phyloP scores from a whole-genome alignment of 2,113 vertebrate genomes.

The Motacilla tschutschensis region DNA sequence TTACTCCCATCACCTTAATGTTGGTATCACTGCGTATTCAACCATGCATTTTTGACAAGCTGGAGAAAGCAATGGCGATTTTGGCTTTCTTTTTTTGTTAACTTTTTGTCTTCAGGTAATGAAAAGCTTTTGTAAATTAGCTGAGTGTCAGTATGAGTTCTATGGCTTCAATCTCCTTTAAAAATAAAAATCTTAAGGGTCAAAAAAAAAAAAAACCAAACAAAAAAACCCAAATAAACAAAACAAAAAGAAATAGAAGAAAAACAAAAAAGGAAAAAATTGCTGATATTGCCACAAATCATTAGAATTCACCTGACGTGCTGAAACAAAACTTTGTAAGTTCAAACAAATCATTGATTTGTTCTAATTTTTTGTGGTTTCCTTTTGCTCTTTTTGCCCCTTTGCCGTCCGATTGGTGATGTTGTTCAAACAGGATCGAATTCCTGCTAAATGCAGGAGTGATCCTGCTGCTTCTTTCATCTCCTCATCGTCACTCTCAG shows the following conservation, averaged over 20 bases:
- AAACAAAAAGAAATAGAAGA: slow-evolving; percentile 72
- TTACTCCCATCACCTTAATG: slow-evolving; percentile 20
- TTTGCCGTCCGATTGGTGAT: slow-evolving; percentile 99
- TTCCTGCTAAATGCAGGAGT: slow-evolving; percentile 94
- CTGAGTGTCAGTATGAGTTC: slow-evolving; percentile 86
- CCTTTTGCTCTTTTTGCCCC: slow-evolving; percentile 97
- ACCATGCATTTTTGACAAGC: slow-evolving; percentile 68
- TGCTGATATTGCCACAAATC: slow-evolving; percentile 99
- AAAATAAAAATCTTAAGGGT: slow-evolving; percentile 81
- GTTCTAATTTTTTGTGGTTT: slow-evolving; percentile 92
- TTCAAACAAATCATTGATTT: slow-evolving; percentile 92
- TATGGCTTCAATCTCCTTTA: slow-evolving; percentile 99
- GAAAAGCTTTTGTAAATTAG: slow-evolving; percentile 84
- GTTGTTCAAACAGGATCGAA: slow-evolving; percentile 98
- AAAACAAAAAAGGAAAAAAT: slow-evolving; percentile 80
- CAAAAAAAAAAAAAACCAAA: slow-evolving; percentile 21
- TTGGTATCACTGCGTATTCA: slow-evolving; percentile 57
- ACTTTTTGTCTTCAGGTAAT: slow-evolving; percentile 74
- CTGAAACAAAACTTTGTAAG: slow-evolving; percentile 91
- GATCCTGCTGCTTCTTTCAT: slow-evolving; percentile 98
- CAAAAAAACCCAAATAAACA: slow-evolving; percentile 36
- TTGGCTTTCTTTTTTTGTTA: slow-evolving; percentile 69
- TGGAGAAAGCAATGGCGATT: slow-evolving; percentile 74
- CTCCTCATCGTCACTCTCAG: slow-evolving; percentile 97
- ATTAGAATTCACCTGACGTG: slow-evolving; percentile 99